phyloP scores from a whole-genome alignment of 2,888 invertebrate genomes.

The Drosophila neoperkinsi region DNA sequence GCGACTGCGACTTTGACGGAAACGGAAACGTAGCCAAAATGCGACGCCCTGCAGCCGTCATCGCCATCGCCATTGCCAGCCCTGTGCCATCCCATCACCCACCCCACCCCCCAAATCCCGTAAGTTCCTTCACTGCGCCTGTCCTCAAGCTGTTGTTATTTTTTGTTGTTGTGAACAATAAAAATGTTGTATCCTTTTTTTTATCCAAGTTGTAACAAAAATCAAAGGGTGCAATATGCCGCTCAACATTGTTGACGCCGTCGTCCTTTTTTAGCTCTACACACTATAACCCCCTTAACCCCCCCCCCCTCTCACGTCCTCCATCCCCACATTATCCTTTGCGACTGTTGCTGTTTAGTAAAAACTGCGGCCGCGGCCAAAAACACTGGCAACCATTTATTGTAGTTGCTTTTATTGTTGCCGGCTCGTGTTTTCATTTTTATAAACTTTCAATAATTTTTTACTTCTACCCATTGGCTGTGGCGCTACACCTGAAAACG shows the following conservation, averaged over 20 bases:
- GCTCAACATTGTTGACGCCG: slow-evolving; percentile 51
- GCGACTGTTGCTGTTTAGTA: slow-evolving; percentile 57
- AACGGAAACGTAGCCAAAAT: slow-evolving; percentile 78
- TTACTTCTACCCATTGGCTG: slow-evolving; percentile 54
- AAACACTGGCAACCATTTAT: slow-evolving; percentile 67
- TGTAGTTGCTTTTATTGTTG: slow-evolving; percentile 44
- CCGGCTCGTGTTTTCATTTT: slow-evolving; percentile 50
- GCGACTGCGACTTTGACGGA: slow-evolving; percentile 62
- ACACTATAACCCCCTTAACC: not conserved
- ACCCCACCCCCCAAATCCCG: not conserved
- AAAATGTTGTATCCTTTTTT: slow-evolving; percentile 61
- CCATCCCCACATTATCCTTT: not conserved
- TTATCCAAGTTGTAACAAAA: slow-evolving; percentile 49
- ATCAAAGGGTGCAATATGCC: slow-evolving; percentile 76
- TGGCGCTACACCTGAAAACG: slow-evolving; percentile 28
- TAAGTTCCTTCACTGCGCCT: slow-evolving; percentile 1
- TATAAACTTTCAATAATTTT: slow-evolving; percentile 78
- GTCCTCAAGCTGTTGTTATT: slow-evolving; percentile 66
- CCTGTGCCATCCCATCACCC: not conserved
- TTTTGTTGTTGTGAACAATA: slow-evolving; percentile 72
- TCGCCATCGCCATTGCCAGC: slow-evolving; percentile 18
- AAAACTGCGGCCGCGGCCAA: slow-evolving; percentile 60
- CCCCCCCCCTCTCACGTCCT: not conserved
- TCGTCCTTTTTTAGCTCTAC: slow-evolving; percentile 2
- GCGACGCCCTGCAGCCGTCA: slow-evolving; percentile 72